Percentiles rank a stretch among this genome's conserved stretches.
Conservation (phyloP, 2,888 invertebrate genomes). For the Eudasyphora cyanicolor region DNA sequence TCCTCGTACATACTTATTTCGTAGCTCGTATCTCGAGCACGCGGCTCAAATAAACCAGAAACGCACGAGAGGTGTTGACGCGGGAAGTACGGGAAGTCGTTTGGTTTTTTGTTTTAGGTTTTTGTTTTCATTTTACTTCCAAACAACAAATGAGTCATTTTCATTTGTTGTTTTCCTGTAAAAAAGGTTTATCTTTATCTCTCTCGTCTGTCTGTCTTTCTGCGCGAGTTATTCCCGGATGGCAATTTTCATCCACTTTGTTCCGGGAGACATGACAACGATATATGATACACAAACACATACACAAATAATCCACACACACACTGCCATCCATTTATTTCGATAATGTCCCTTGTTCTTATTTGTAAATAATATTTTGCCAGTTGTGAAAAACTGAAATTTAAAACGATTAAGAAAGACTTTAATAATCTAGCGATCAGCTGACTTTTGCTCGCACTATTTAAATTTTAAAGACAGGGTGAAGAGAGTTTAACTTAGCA, state of each 20-base stretch:
- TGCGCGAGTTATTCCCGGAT: slow-evolving; percentile 32
- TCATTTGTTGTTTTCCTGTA: background rate
- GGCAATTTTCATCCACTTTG: slow-evolving; percentile 58
- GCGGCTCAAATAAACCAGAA: slow-evolving; percentile 41
- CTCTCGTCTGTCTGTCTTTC: background rate
- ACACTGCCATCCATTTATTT: background rate
- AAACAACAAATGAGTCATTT: slow-evolving; percentile 17
- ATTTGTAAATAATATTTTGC: slow-evolving; percentile 6
- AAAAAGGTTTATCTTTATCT: background rate
- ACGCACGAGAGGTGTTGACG: slow-evolving; percentile 52
- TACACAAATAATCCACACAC: background rate
- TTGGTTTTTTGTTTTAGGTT: slow-evolving; percentile 24
- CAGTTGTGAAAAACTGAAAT: no score
- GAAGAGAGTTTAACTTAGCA: no score
- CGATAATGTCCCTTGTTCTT: background rate
- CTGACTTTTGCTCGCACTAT: no score
- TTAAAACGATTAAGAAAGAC: no score
- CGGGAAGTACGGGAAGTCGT: slow-evolving; percentile 42
- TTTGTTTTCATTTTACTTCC: background rate
- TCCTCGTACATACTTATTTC: background rate
- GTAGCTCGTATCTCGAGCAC: no score
- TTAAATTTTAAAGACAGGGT: no score
- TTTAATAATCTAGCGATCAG: no score
- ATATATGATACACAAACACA: background rate
- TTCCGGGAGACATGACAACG: background rate